A percentile compares a stretch with the other conserved stretches of the same genome.
Conservation (phyloP, 2,888 invertebrate genomes). For the Camponotus fellah region DNA sequence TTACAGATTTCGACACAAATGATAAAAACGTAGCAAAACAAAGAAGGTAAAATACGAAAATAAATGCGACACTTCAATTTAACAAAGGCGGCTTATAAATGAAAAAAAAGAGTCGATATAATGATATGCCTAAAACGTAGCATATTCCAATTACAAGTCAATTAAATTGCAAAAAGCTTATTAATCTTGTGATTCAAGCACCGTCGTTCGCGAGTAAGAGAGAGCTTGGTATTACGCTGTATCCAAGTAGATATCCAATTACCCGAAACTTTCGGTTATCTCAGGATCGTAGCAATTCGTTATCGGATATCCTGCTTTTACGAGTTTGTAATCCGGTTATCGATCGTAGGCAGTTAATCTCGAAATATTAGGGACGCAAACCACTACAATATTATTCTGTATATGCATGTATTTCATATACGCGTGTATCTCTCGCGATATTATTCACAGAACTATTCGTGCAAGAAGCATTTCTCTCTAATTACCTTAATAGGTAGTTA, state of each 20-base stretch:
- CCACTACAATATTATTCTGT: conserved; percentile 46
- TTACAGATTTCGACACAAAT: background rate
- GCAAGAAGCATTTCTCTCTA: conserved; percentile 2
- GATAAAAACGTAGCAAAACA: background rate
- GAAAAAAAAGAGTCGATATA: background rate
- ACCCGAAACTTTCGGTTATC: conserved; percentile 52
- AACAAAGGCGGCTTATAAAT: background rate
- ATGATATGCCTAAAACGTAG: background rate
- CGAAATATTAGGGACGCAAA: conserved; percentile 45
- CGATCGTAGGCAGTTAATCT: conserved; percentile 54
- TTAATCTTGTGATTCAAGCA: conserved; percentile 29
- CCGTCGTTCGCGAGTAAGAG: background rate
- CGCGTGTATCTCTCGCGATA: conserved; percentile 10
- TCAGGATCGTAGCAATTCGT: conserved; percentile 52
- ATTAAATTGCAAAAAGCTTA: conserved; percentile 40
- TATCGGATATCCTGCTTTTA: conserved; percentile 56
- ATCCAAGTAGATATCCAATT: conserved; percentile 56
- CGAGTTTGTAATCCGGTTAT: conserved; percentile 54
- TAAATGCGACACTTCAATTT: background rate
- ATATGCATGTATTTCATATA: background rate
- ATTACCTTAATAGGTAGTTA: conserved; percentile 26
- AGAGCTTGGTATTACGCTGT: conserved; percentile 45
- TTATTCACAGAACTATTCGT: conserved; percentile 23
- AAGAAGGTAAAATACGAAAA: background rate
- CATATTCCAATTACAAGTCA: conserved; percentile 24